Evolutionary conservation across 2,113 vertebrate species (phyloP).

Genomic region (Prochilodus magdalenae): DNA sequence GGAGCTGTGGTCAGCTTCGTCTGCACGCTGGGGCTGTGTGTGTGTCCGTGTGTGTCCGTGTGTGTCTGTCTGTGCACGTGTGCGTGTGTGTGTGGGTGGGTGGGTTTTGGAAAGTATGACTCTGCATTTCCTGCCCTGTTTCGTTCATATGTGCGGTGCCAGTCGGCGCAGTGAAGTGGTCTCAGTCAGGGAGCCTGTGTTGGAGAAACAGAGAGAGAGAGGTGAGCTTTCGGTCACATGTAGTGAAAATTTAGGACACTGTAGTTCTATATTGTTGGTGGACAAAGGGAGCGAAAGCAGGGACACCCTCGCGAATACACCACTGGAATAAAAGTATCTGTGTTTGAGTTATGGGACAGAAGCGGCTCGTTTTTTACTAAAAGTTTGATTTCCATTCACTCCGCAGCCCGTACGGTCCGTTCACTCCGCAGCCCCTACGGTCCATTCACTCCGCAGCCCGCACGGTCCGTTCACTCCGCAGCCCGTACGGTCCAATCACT

Average conservation of each 20-base stretch:
- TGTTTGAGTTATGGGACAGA: no score
- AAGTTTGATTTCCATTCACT: no score
- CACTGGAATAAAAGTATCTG: no score
- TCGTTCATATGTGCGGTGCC: slow-evolving; percentile 71
- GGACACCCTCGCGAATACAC: no score
- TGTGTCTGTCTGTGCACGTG: slow-evolving; percentile 21
- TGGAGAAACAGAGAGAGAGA: slow-evolving; percentile 6
- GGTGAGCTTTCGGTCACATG: neutral
- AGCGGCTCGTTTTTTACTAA: no score
- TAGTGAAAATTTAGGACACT: neutral
- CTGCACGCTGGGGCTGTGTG: slow-evolving; percentile 71
- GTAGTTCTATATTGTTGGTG: neutral
- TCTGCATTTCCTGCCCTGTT: slow-evolving; percentile 74
- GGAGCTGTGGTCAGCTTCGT: slow-evolving; percentile 76
- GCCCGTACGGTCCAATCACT: no score
- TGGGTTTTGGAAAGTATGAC: slow-evolving; percentile 83
- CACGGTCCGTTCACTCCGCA: no score
- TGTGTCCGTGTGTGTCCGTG: slow-evolving; percentile 15
- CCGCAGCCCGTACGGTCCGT: no score
- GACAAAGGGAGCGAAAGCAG: no score
- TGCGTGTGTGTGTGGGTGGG: slow-evolving; percentile 68
- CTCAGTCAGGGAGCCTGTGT: slow-evolving; percentile 10
- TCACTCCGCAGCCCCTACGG: no score
- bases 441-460: no score
- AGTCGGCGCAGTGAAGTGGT: slow-evolving; percentile 48